phyloP scores from a whole-genome alignment of 2,888 invertebrate species.

The Sabatieria punctata region DNA sequence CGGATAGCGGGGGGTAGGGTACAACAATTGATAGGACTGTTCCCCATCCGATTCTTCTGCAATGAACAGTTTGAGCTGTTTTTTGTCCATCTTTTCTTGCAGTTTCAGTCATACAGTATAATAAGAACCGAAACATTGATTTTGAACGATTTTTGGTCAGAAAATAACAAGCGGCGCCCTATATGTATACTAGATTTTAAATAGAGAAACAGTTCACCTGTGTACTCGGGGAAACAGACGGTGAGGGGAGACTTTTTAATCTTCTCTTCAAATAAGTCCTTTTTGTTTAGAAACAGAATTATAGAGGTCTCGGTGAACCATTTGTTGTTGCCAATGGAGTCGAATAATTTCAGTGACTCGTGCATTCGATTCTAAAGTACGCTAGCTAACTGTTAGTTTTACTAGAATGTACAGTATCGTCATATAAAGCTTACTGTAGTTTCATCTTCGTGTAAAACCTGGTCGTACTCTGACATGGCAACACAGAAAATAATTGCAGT shows the following conservation, averaged over 20 bases:
- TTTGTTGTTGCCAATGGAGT: slow-evolving; percentile 99
- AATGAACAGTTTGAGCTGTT: too few relatives aligned
- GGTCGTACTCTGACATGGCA: slow-evolving; percentile 99
- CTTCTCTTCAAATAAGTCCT: slow-evolving; percentile 99
- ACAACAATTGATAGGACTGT: too few relatives aligned
- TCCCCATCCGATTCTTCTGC: too few relatives aligned
- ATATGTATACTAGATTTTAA: too few relatives aligned
- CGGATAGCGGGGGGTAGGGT: too few relatives aligned
- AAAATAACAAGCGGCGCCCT: slow-evolving; percentile 10
- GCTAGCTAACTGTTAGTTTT: too few relatives aligned
- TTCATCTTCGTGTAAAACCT: slow-evolving; percentile 98
- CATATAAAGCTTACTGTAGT: slow-evolving; percentile 61
- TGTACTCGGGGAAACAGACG: slow-evolving; percentile 98
- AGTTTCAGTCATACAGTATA: too few relatives aligned
- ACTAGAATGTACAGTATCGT: too few relatives aligned
- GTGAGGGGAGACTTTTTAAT: slow-evolving; percentile 98
- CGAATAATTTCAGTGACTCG: slow-evolving; percentile 96
- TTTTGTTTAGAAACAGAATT: slow-evolving; percentile 98
- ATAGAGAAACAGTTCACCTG: slow-evolving; percentile 49
- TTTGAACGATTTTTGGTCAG: too few relatives aligned
- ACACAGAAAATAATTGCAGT: slow-evolving; percentile 99
- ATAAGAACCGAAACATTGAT: too few relatives aligned
- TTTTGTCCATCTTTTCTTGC: too few relatives aligned
- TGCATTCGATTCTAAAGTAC: slow-evolving; percentile 97
- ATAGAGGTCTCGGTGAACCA: slow-evolving; percentile 99